Percentiles rank a stretch among this genome's conserved stretches.
These are phyloP conservation scores for Antheraea pernyi DNA, from an alignment of 1,140 invertebrate genomes.

Conservation along the genomic window DNA sequence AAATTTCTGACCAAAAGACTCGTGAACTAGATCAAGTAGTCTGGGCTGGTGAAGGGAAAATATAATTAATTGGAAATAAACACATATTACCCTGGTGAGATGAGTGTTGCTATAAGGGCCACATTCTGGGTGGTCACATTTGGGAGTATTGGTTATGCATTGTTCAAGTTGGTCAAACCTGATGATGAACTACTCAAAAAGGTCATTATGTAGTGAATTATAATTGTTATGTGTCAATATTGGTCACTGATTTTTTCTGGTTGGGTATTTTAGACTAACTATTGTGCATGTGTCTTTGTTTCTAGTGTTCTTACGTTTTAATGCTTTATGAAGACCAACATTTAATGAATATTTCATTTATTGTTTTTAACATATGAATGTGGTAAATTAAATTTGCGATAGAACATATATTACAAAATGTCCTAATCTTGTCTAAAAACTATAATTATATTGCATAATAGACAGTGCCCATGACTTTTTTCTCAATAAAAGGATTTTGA, in stretches of 20 bases:
- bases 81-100: constrained; percentile 51
- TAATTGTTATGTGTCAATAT: constrained; percentile 39
- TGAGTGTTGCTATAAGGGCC: constrained; percentile 75
- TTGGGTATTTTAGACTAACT: constrained; percentile 14
- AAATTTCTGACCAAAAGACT: constrained; percentile 73
- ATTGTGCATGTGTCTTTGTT: constrained; percentile 21
- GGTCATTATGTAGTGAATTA: constrained; percentile 57
- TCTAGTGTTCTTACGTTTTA: not conserved
- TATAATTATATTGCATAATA: too few species aligned
- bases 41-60: constrained; percentile 76
- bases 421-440: not conserved
- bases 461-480: too few species aligned
- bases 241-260: constrained; percentile 43
- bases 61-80: constrained; percentile 38
- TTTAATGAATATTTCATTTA: not conserved
- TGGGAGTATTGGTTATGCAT: constrained; percentile 79
- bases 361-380: not conserved
- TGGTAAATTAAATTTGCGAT: not conserved
- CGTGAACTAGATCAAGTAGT: constrained; percentile 75
- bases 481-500: too few species aligned
- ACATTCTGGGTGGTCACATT: constrained; percentile 79
- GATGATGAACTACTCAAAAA: constrained; percentile 77
- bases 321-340: not conserved
- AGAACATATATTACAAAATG: not conserved
- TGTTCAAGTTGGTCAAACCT: constrained; percentile 78